Evolutionary conservation across 1,140 invertebrate genomes (phyloP).

Genomic region (Choristoneura fumiferana): DNA sequence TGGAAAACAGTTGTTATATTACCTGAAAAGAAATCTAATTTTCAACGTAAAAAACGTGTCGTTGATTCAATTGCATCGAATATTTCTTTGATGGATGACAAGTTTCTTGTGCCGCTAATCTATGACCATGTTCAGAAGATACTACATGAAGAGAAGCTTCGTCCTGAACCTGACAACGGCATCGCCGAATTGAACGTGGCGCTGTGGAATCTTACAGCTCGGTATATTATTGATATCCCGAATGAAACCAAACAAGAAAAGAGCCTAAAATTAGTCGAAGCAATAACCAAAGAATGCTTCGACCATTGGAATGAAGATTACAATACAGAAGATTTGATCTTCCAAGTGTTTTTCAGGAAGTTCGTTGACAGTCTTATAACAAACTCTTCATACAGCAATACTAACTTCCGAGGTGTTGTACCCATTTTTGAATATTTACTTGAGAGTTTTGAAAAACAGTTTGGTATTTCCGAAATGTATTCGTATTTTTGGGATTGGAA

Average conservation of each 20-base stretch:
- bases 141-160: conserved; percentile 27
- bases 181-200: conserved; percentile 22
- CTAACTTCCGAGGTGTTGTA: background rate
- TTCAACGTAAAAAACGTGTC: conserved; percentile 29
- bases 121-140: conserved; percentile 36
- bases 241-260: conserved; percentile 29
- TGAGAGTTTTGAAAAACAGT: background rate
- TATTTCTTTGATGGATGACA: conserved; percentile 32
- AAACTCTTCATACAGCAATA: background rate
- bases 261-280: conserved; percentile 29
- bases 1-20: conserved; percentile 44
- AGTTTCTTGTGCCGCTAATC: conserved; percentile 37
- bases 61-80: conserved; percentile 24
- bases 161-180: conserved; percentile 17
- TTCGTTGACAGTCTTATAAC: conserved; percentile 6
- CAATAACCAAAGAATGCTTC: conserved; percentile 31
- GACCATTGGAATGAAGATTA: conserved; percentile 32
- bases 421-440: background rate
- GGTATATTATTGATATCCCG: conserved; percentile 35
- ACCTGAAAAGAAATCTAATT: conserved; percentile 29
- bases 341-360: conserved; percentile 8
- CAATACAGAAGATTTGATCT: conserved; percentile 23
- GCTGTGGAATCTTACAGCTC: conserved; percentile 41
- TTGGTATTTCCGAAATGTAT: conserved; percentile 2
- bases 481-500: conserved; percentile 7